Conservation (phyloP, 2,888 invertebrate species). For the Lithophane socia region DNA sequence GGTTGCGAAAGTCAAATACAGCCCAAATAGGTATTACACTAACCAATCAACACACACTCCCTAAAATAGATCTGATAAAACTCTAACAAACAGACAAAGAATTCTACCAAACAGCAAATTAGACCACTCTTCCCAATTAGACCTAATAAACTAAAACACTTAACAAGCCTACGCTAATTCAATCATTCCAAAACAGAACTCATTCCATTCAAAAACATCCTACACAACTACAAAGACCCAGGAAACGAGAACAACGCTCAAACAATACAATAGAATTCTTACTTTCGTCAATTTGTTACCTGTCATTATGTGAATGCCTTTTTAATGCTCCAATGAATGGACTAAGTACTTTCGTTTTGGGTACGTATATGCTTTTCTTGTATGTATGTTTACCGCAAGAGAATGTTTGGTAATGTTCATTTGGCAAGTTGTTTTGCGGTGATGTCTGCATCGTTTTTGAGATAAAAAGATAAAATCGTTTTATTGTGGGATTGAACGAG, state of each 20-base stretch:
- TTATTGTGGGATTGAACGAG: neutral
- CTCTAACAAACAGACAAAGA: slow-evolving; percentile 3
- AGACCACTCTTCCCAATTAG: slow-evolving; percentile 42
- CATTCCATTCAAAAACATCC: slow-evolving; percentile 52
- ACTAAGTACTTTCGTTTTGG: slow-evolving; percentile 77
- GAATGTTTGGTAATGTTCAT: slow-evolving; percentile 22
- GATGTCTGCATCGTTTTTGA: neutral
- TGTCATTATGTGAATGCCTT: slow-evolving; percentile 80
- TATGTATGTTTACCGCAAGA: slow-evolving; percentile 39
- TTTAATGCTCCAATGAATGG: slow-evolving; percentile 85
- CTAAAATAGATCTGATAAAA: slow-evolving; percentile 33
- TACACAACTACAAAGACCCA: slow-evolving; percentile 62
- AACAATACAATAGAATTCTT: slow-evolving; percentile 76
- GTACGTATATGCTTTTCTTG: slow-evolving; percentile 57
- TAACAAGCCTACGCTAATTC: slow-evolving; percentile 57
- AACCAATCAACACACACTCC: slow-evolving; percentile 11
- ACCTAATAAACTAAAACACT: slow-evolving; percentile 52
- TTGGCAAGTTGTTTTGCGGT: neutral
- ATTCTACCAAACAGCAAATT: slow-evolving; percentile 25
- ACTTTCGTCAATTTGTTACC: slow-evolving; percentile 85
- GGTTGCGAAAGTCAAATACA: neutral
- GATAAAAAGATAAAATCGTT: slow-evolving; percentile 2
- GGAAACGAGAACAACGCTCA: slow-evolving; percentile 62
- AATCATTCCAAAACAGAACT: slow-evolving; percentile 53
- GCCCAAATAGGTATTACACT: neutral